Percentiles rank a stretch among this genome's conserved stretches.
Evolutionary conservation across 1,140 invertebrate genomes (phyloP).

Genomic region (Drosophila nasuta): DNA sequence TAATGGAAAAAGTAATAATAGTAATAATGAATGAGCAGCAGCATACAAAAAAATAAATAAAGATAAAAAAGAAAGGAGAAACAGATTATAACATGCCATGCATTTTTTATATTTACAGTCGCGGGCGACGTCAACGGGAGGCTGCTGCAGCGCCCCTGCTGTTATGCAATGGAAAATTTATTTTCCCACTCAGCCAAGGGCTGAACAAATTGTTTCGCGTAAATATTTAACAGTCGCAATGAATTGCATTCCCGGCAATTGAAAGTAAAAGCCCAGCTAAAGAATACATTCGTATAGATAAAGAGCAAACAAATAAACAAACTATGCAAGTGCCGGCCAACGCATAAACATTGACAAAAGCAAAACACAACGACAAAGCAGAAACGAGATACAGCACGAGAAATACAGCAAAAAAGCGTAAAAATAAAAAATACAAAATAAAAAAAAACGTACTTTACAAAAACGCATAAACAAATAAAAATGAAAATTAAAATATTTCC

Average conservation of each 20-base stretch:
- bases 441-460: slow-evolving; percentile 10
- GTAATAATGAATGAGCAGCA: slow-evolving; percentile 42
- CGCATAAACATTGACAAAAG: slow-evolving; percentile 41
- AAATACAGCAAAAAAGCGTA: slow-evolving; percentile 16
- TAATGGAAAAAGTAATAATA: slow-evolving; percentile 42
- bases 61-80: slow-evolving; percentile 10
- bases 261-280: slow-evolving; percentile 51
- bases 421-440: slow-evolving; percentile 1
- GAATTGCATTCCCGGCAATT: slow-evolving; percentile 42
- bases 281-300: slow-evolving; percentile 22
- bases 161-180: slow-evolving; percentile 56
- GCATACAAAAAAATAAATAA: slow-evolving; percentile 18
- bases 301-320: slow-evolving; percentile 12
- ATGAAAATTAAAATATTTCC: slow-evolving; percentile 82
- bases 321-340: slow-evolving; percentile 23
- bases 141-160: slow-evolving; percentile 24
- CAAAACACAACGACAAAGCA: slow-evolving; percentile 18
- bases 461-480: slow-evolving; percentile 64
- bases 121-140: slow-evolving; percentile 19
- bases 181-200: slow-evolving; percentile 45
- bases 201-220: slow-evolving; percentile 60
- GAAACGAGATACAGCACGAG: slow-evolving; percentile 8
- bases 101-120: slow-evolving; percentile 55
- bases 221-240: slow-evolving; percentile 61
- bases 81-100: slow-evolving; percentile 56